Percentiles rank a stretch among this genome's conserved stretches.
Evolutionary conservation across 2,113 vertebrate genomes (phyloP).

Genomic region (Prietella phreatophila): DNA sequence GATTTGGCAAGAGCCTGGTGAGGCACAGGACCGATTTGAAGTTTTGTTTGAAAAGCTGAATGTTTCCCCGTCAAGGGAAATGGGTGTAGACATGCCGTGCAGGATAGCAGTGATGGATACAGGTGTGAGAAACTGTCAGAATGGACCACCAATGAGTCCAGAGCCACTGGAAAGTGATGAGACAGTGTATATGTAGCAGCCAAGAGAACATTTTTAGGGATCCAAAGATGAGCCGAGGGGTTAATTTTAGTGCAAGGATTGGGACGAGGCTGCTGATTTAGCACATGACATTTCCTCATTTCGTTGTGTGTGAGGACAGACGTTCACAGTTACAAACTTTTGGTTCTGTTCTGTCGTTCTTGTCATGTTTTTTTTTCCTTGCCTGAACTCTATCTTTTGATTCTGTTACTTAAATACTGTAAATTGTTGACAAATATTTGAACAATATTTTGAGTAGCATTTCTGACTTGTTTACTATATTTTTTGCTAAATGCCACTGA

Average conservation of each 20-base stretch:
- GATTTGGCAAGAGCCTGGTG: conserved; percentile 75
- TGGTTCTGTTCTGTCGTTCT: not conserved
- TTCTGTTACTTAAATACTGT: not conserved
- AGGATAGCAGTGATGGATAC: conserved; percentile 39
- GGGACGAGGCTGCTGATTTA: not conserved
- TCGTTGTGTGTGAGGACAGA: not conserved
- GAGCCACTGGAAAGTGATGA: conserved; percentile 52
- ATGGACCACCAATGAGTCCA: not conserved
- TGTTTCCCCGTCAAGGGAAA: conserved; percentile 73
- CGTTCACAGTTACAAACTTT: not conserved
- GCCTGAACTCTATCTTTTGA: not conserved
- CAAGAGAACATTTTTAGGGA: not conserved
- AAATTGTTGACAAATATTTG: not conserved
- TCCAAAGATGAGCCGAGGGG: not conserved
- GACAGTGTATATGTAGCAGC: conserved; percentile 10
- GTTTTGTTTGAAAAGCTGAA: conserved; percentile 74
- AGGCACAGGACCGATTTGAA: conserved; percentile 78
- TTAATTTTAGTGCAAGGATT: not conserved
- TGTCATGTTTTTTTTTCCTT: not conserved
- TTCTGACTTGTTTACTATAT: not conserved
- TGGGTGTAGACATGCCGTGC: conserved; percentile 49
- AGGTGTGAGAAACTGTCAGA: conserved; percentile 27
- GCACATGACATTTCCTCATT: not conserved
- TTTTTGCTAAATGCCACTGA: conserved; percentile 3
- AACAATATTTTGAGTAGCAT: not conserved